Base-by-base conservation (phyloP, 2,113 vertebrate genomes). In the Propithecus coquereli region DNA sequence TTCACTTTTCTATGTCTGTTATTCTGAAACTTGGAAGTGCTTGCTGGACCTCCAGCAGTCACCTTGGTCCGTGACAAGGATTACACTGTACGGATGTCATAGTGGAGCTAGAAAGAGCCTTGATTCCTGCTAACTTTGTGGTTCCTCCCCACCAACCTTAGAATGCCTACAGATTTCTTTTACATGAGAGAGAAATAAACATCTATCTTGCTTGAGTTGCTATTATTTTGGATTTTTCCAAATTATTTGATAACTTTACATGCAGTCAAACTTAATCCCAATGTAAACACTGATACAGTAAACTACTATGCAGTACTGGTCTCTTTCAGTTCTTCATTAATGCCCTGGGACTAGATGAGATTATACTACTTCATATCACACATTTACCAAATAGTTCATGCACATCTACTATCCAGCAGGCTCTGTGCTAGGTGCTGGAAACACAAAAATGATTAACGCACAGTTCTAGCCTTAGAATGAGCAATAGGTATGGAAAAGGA, bases 231-330 rank as follows among this genome's bases (percentile, higher is more conserved):
- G 40, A 66, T 59, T 85, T 71, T 86, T 47, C 50, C 32, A 76
- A 86, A 34, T 88, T 86, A 92, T 65, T 79, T 93, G 40, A 87
- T 83, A 71, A 95, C 63, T 92, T 94, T 79, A 94, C 20, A 76
- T 66, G 50, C 40, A 76, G 47, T 0, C 80, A 20, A 97, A 96
- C 8, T 80, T 92, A 83, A 63, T 77, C 18, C 37, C 43, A 61
- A 57, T 32, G 57, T 61, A 96, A 96, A 87, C 27, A 84, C 1
- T 91, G 59, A 95, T 13, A 45, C 11, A 66, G 47, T 83, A 85
- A 95, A 86, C 30, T 45, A 63, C 11, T 57, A 65, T 34, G 27
- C 40, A 81, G 52, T 13, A 83, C 23, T 92, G 8, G 8, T 63
- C 82, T 92, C 18, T 47, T 81, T 95, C 63, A 87, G 40, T 70